These are phyloP conservation scores for Drosophila aff. DNA, from an alignment of 1,140 invertebrate species.

Conservation along the genomic window DNA sequence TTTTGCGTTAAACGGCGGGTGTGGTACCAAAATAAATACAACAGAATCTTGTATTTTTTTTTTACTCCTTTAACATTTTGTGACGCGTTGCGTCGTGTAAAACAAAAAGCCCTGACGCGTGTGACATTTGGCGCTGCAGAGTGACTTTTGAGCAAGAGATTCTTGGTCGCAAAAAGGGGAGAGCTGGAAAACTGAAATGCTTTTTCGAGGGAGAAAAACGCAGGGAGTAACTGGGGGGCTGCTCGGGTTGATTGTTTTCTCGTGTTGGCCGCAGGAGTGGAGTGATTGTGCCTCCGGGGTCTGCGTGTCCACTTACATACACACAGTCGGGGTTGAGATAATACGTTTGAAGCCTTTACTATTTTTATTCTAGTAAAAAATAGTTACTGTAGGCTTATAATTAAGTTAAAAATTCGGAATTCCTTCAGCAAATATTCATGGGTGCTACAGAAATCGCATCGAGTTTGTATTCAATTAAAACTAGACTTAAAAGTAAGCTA, in stretches of 20 bases:
- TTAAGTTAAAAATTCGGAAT: not conserved
- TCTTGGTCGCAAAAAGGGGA: constrained; percentile 11
- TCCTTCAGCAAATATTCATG: too few species aligned
- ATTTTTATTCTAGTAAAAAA: too few species aligned
- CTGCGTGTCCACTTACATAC: constrained; percentile 23
- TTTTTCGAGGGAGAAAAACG: constrained; percentile 16
- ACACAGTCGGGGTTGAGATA: not conserved
- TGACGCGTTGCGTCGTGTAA: constrained; percentile 49
- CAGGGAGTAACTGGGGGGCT: constrained; percentile 23
- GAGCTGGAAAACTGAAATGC: constrained; percentile 29
- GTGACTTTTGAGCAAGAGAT: constrained; percentile 55
- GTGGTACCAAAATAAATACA: constrained; percentile 69
- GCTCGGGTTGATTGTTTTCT: constrained; percentile 65
- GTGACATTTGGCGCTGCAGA: constrained; percentile 73
- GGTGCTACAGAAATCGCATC: not conserved
- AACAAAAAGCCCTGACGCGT: constrained; percentile 69
- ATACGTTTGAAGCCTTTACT: not conserved
- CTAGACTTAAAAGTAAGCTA: not conserved
- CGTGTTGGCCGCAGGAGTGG: constrained; percentile 30
- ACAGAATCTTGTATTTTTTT: constrained; percentile 36
- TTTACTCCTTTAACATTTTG: constrained; percentile 31
- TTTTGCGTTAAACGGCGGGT: constrained; percentile 59
- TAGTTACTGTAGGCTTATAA: not conserved
- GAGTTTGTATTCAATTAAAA: not conserved
- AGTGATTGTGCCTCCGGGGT: constrained; percentile 37